Base-by-base conservation (phyloP, 2,797 vertebrate species). In the Sebastiscus tertius region DNA sequence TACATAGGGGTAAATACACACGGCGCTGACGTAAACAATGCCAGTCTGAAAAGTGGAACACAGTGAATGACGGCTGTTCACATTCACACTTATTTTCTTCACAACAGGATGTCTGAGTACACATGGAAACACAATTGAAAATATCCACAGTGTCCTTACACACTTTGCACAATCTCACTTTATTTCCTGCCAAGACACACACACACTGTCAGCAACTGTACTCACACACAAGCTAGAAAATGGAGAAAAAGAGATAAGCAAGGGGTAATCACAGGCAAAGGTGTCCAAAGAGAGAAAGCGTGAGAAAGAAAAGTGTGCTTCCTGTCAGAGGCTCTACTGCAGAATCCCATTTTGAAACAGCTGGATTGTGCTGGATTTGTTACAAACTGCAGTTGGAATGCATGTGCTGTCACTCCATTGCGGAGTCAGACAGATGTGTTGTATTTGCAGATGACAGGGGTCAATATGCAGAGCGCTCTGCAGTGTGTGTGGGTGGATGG, bases 31-130 rank as follows among this genome's bases (percentile, higher is more conserved):
- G 59, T 76, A 86, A 82, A 85, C 83, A 88, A 77, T 36, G 24
- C 20, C 54, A 69, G 72, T 24, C 68, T 67, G 59, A 77, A 79
- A 81, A 87, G 72, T 80, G 61, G 55, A 84, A 76, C 75, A 77
- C 67, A 46, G 75, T 69, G 76, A 90, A 86, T 79, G 86, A 80
- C 90, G 87, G 87, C 87, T 92, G 88, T 84, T 88, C 77, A 80
- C 80, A 54, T 85, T 92, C 86, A 81, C 87, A 83, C 88, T 89
- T 79, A 91, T 91, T 91, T 93, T 88, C 90, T 68, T 70, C 92
- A 65, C 92, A 61, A 87, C 86, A 65, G 88, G 93, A 94, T 79
- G 65, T 85, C 85, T 70, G 81, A 76, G 79, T 87, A 92, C 88
- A 90, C 83, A 76, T 46, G 39, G 66, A 88, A 89, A 90, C 49